phyloP scores from a whole-genome alignment of 2,888 invertebrate species.

The Eilema sororculum region DNA sequence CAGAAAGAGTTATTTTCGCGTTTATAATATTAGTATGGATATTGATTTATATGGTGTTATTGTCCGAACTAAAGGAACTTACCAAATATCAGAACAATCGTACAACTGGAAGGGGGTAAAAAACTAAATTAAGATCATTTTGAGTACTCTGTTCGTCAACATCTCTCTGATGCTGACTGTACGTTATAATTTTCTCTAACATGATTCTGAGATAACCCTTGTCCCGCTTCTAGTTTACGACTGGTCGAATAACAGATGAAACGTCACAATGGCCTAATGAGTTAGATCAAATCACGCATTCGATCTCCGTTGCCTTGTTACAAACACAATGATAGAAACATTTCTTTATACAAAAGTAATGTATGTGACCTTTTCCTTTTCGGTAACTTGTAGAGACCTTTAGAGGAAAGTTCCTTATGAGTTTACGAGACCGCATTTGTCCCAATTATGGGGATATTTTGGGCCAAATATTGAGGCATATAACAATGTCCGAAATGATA shows the following conservation, averaged over 20 bases:
- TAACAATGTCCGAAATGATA: constrained; percentile 2
- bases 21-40: no score
- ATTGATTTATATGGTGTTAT: no score
- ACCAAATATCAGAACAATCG: no score
- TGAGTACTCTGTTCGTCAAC: no score
- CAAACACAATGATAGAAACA: constrained; percentile 11
- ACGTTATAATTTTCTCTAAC: not conserved
- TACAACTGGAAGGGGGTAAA: no score
- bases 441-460: constrained; percentile 6
- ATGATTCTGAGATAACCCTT: not conserved
- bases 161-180: no score
- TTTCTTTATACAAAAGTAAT: constrained; percentile 12
- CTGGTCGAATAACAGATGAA: constrained; percentile 5
- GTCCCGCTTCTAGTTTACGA: not conserved
- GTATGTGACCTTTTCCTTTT: not conserved
- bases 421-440: constrained; percentile 5
- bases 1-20: no score
- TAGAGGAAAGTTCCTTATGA: not conserved
- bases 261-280: constrained; percentile 13
- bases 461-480: not conserved
- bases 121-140: no score
- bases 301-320: not conserved
- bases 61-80: no score
- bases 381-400: not conserved
- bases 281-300: constrained; percentile 12